Evolutionary conservation across 2,113 vertebrate genomes (phyloP), one percentile per base, ranked within the genome.

Genomic region (Eonycteris spelaea): DNA sequence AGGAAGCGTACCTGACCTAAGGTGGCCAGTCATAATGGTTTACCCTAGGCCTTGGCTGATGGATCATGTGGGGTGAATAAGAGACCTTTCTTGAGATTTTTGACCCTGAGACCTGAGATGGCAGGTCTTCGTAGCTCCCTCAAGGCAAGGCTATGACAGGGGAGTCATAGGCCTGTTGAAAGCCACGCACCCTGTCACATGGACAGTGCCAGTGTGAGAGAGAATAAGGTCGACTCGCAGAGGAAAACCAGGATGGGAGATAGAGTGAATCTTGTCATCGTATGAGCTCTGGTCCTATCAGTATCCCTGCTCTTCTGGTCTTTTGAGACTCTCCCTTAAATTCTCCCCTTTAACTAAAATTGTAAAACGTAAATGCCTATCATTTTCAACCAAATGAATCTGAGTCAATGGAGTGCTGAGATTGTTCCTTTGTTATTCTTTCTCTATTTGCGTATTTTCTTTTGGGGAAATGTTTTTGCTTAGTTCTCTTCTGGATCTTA

Each of bases 341-440:
- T 16, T 65, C 21, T 40, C 45, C 26, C 26, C 45, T 30, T 70
- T 26, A 45, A 33, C 30, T 63, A 88, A 75, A 86, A 48, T 45
- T 40, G 7, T 33, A 80, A 84, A 85, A 35, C 21, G 70, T 80
- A 71, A 38, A 90, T 74, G 83, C n/a, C 24, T 53, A 30, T 85
- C 82, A 26, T 93, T 91, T 93, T 80, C 65, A 90, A 28, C 65
- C 30, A 55, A 38, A 63, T 68, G 61, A 35, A 61, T 78, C 68
- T 78, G 40, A 86, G 78, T 68, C 43, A 79, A 91, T 43, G 16
- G 74, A 84, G 57, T 87, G 26, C 14, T 65, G 30, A 90, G 45
- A 43, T 30, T 35, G 22, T 63, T 45, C 19, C 48, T 94, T 94
- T 67, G 79, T 74, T 87, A 79, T 90, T 91, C 82, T 97, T 90